These are phyloP conservation scores for mouse (Mus musculus) DNA, from an alignment of 2,113 vertebrate genomes.

Conservation along the genomic window GRCm39 chr6:32137501-32138000, in stretches of 20 bases:
- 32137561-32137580: not conserved
- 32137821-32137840: not conserved
- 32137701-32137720: too few relatives aligned
- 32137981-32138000: not conserved
- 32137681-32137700: not conserved
- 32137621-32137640: not conserved
- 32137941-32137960: not conserved
- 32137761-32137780: not conserved
- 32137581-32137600: not conserved
- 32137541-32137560: not conserved
- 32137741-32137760: fast-evolving
- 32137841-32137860: not conserved
- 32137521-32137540: not conserved
- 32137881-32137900: not conserved
- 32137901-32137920: not conserved
- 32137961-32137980: too few relatives aligned
- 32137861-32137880: fast-evolving
- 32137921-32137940: not conserved
- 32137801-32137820: not conserved
- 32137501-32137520: not conserved
- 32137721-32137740: not conserved
- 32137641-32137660: not conserved
- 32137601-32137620: not conserved
- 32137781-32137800: not conserved
- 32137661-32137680: fast-evolving